A percentile compares a stretch with the other conserved stretches of the same genome.
Conservation (phyloP, 2,797 vertebrate genomes). For the Echiichthys vipera region DNA sequence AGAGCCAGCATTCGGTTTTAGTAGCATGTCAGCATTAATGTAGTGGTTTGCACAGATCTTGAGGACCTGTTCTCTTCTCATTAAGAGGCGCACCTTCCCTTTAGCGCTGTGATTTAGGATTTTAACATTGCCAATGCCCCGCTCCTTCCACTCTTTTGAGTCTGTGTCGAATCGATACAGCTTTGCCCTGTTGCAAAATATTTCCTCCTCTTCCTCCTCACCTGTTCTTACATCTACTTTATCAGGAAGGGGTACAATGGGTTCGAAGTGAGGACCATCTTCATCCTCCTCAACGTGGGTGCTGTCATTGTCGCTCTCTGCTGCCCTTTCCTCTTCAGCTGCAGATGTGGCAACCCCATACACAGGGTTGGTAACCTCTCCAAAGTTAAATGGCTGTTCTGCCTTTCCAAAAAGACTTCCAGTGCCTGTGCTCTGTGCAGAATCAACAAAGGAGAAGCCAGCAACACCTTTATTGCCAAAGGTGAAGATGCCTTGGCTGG, state of each 20-base stretch:
- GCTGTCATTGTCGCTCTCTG: constrained; percentile 91
- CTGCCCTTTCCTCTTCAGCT: constrained; percentile 80
- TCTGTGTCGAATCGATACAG: constrained; percentile 95
- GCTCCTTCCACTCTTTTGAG: constrained; percentile 97
- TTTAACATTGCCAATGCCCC: constrained; percentile 95
- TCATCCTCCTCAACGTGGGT: constrained; percentile 93
- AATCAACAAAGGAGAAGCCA: constrained; percentile 85
- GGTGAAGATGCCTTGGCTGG: constrained; percentile 85
- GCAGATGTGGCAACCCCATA: constrained; percentile 75
- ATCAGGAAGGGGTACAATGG: constrained; percentile 96
- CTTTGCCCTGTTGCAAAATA: constrained; percentile 96
- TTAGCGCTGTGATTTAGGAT: constrained; percentile 93
- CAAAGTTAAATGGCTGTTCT: constrained; percentile 86
- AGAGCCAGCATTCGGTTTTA: constrained; percentile 93
- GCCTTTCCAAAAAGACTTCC: constrained; percentile 81
- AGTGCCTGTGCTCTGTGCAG: constrained; percentile 76
- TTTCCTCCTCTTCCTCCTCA: constrained; percentile 97
- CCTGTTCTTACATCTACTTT: constrained; percentile 98
- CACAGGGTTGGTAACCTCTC: constrained; percentile 78
- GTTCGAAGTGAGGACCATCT: constrained; percentile 98
- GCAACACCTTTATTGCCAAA: constrained; percentile 87
- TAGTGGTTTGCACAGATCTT: constrained; percentile 99
- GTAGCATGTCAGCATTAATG: constrained; percentile 93
- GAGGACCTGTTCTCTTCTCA: constrained; percentile 97
- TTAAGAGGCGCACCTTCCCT: constrained; percentile 95